Evolutionary conservation across 1,140 invertebrate genomes (phyloP).

Genomic region (Alviniconcha marisindica): DNA sequence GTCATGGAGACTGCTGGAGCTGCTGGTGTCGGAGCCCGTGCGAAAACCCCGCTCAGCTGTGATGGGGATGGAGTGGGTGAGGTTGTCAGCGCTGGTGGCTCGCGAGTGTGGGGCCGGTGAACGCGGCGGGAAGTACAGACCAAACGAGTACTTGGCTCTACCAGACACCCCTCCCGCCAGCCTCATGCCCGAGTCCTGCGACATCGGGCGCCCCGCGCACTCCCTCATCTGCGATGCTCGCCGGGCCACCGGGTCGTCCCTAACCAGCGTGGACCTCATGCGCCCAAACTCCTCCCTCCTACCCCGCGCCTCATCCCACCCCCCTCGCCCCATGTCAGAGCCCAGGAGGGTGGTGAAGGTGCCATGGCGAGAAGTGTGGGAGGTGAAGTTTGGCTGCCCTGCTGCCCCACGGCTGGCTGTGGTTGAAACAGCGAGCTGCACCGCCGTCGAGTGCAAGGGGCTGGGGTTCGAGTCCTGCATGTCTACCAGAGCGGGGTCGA

Average conservation of each 20-base stretch:
- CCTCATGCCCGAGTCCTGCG: slow-evolving; percentile 30
- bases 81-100: slow-evolving; percentile 38
- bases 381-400: neutral
- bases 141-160: slow-evolving; percentile 53
- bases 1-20: slow-evolving; percentile 22
- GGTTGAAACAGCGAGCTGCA: slow-evolving; percentile 3
- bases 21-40: slow-evolving; percentile 21
- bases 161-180: slow-evolving; percentile 35
- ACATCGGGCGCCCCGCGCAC: neutral
- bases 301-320: neutral
- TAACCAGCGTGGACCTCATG: neutral
- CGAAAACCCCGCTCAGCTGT: neutral
- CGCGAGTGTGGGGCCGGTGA: neutral
- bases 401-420: neutral
- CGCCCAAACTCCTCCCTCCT: slow-evolving; percentile 4
- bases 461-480: slow-evolving; percentile 13
- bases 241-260: neutral
- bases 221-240: neutral
- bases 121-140: slow-evolving; percentile 52
- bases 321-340: too few relatives aligned
- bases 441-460: slow-evolving; percentile 24
- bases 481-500: slow-evolving; percentile 15
- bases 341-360: too few relatives aligned
- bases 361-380: neutral
- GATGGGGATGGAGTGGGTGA: neutral